Evolutionary conservation across 2,113 vertebrate genomes (phyloP).

Genomic region (Proteles cristata): DNA sequence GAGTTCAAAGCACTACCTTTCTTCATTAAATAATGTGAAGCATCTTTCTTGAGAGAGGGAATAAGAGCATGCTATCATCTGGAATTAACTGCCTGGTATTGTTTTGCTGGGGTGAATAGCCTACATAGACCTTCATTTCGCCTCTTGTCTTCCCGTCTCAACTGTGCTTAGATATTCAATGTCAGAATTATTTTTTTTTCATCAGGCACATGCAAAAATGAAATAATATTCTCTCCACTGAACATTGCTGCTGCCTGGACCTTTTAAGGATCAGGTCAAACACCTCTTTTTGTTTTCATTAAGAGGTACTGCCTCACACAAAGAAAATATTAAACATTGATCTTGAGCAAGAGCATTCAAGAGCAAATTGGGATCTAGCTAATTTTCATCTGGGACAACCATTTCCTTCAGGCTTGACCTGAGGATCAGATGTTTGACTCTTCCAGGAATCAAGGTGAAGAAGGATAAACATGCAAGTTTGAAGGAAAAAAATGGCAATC

Average conservation of each 20-base stretch:
- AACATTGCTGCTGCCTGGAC: background rate
- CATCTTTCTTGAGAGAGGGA: background rate
- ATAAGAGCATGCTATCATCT: background rate
- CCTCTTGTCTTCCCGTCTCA: background rate
- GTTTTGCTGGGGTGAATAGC: background rate
- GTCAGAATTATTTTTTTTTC: background rate
- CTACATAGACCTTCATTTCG: background rate
- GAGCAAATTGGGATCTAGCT: slow-evolving; percentile 74
- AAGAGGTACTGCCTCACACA: background rate
- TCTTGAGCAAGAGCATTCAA: slow-evolving; percentile 1
- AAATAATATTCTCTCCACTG: background rate
- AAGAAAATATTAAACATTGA: background rate
- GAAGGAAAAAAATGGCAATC: background rate
- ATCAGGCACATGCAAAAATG: background rate
- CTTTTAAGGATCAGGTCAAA: slow-evolving; percentile 44
- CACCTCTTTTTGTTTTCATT: background rate
- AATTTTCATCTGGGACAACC: slow-evolving; percentile 88
- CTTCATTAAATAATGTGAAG: slow-evolving; percentile 39
- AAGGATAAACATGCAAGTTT: slow-evolving; percentile 87
- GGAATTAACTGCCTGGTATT: background rate
- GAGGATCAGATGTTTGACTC: slow-evolving; percentile 85
- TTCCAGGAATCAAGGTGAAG: slow-evolving; percentile 89
- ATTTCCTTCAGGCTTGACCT: slow-evolving; percentile 90
- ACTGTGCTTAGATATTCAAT: background rate
- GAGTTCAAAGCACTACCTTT: slow-evolving; percentile 60